phyloP scores from a whole-genome alignment of 2,113 vertebrate species.

The Gobiocypris rarus region DNA sequence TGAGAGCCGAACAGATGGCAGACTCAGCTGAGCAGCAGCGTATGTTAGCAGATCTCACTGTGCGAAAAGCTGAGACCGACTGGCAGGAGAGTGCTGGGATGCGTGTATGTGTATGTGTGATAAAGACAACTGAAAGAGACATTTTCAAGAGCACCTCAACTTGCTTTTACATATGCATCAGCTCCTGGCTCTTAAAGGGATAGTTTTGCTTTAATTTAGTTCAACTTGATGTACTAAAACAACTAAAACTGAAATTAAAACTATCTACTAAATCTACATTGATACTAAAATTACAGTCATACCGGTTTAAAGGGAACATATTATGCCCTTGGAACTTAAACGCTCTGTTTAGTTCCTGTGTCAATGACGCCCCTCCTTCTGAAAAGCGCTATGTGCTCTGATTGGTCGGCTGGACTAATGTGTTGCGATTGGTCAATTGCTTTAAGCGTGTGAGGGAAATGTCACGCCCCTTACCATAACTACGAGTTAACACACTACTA shows the following conservation, averaged over 20 bases:
- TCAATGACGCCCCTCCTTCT: too few relatives aligned
- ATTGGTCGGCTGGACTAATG: too few relatives aligned
- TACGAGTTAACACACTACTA: too few relatives aligned
- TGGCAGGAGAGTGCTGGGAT: constrained; percentile 21
- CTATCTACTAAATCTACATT: background rate
- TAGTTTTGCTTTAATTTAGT: background rate
- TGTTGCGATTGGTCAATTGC: too few relatives aligned
- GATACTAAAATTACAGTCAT: background rate
- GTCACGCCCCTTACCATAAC: too few relatives aligned
- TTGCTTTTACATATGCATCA: background rate
- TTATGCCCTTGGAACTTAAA: too few relatives aligned
- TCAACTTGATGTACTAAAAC: too few relatives aligned
- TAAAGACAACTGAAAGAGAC: constrained; percentile 19
- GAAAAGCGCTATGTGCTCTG: too few relatives aligned
- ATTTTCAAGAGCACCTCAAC: constrained; percentile 29
- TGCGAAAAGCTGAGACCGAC: constrained; percentile 33
- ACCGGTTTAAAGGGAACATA: background rate
- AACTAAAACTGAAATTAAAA: too few relatives aligned
- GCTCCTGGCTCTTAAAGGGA: background rate
- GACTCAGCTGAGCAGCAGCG: constrained; percentile 35
- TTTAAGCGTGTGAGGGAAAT: too few relatives aligned
- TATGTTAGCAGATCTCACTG: constrained; percentile 35
- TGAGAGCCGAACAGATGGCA: constrained; percentile 40
- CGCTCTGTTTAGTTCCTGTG: too few relatives aligned
- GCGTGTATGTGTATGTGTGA: constrained; percentile 23